Base-by-base conservation (phyloP, 53 echinoderm and acorn worm genomes). In the Apostichopus leukothele region DNA sequence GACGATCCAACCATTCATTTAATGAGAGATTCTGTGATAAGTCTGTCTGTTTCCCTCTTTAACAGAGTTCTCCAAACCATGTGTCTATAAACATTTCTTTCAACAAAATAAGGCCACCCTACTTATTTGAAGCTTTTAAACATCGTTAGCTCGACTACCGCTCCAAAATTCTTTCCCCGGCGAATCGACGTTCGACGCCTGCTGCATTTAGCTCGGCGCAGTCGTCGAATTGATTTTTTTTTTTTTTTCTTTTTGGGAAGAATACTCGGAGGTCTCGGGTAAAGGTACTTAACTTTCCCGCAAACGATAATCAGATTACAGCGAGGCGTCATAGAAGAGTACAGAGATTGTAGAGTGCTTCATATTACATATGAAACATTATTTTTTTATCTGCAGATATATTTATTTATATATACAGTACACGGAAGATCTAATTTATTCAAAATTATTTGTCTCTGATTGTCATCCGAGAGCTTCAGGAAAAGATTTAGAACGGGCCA, bases 211-310 rank as follows among this genome's bases (percentile, higher is more conserved):
- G 63, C 63, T 63, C 18, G 6, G 4, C 3, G n/a, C 71, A n/a
- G 20, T 71, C 71, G 18, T 6, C 0, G 71, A 19, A 71, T 71
- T 71, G 71, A 71, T 71, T 71, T 71, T 18, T 71, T 71, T 63
- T 16, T 63, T 63, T 39, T 39, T 39, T 39, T 39, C 39, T 39
- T 39, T 39, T 39, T 39, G 39, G 39, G 57, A 57, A 18, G 20
- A 71, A 19, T 71, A 71, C 71, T 39, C 39, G 18, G 18, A 18
- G 10, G 71, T 71, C 71, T 13, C 6, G 16, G 20, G n/a, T 71
- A 71, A 18, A 71, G 71, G 71, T 71, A 71, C 71, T 71, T 71
- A 71, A 71, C 71, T 71, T 71, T 71, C 71, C n/a, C 20, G 71
- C 18, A 71, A 71, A 71, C 18, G 71, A 71, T 18, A 71, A 71